Evolutionary conservation across 2,888 invertebrate genomes (phyloP).

Genomic region (Autographa gamma): DNA sequence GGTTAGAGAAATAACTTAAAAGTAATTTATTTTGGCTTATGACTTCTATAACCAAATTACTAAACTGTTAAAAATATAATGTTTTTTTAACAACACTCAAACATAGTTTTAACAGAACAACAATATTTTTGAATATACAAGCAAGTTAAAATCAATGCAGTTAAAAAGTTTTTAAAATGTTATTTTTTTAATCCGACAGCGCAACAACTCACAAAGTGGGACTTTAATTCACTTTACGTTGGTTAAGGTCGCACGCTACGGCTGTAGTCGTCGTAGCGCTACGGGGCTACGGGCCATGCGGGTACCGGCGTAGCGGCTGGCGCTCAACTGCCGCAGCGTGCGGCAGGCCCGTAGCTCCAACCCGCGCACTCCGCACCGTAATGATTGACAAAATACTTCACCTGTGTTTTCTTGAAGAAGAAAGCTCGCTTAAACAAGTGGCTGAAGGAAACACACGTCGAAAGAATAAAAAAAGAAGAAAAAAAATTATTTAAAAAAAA

Average conservation of each 20-base stretch:
- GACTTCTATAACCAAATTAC: not conserved
- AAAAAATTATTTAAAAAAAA: not conserved
- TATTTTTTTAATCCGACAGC: conserved; percentile 19
- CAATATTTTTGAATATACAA: conserved; percentile 3
- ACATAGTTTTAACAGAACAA: not conserved
- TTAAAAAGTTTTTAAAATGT: conserved; percentile 30
- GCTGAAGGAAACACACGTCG: conserved; percentile 33
- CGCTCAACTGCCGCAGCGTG: conserved; percentile 70
- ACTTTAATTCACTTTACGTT: conserved; percentile 52
- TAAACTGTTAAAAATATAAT: not conserved
- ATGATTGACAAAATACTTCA: conserved; percentile 86
- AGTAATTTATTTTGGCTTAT: not conserved
- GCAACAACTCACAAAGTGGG: conserved; percentile 48
- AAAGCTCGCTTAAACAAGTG: conserved; percentile 67
- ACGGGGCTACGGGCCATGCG: conserved; percentile 65
- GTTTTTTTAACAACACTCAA: conserved; percentile 4
- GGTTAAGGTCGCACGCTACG: conserved; percentile 57
- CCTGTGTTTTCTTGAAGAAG: conserved; percentile 78
- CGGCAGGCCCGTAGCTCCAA: conserved; percentile 56
- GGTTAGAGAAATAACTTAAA: not conserved
- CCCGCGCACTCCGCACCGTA: conserved; percentile 73
- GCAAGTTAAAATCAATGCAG: conserved; percentile 17
- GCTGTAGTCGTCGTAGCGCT: conserved; percentile 59
- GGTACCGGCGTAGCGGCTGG: conserved; percentile 66
- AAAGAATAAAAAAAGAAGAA: conserved; percentile 6